Conservation (phyloP, 2,797 vertebrate species). For the Menidia menidia region DNA sequence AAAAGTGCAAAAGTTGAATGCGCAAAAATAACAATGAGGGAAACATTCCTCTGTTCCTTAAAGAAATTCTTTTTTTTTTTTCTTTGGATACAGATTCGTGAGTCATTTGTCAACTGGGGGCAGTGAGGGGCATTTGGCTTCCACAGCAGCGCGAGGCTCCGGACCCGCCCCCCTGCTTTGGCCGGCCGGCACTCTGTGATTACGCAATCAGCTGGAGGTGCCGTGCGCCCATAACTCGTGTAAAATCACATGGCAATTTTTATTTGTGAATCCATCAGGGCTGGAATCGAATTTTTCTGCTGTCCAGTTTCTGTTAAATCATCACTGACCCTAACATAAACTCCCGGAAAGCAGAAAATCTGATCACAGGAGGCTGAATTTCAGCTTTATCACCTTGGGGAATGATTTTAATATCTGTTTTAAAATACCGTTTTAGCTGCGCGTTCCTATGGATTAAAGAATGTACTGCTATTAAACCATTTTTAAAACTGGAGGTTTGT, state of each 20-base stretch:
- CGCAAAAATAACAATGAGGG: neutral
- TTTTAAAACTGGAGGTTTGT: too few species aligned
- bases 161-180: constrained; percentile 28
- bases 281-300: neutral
- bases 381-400: neutral
- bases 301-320: neutral
- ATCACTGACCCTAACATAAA: too few species aligned
- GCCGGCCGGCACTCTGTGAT: constrained; percentile 20
- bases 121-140: neutral
- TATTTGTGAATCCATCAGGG: neutral
- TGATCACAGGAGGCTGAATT: neutral
- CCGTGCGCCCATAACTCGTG: constrained; percentile 25
- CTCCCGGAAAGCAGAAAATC: neutral
- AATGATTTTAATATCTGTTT: neutral
- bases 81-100: neutral
- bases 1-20: neutral
- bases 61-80: neutral
- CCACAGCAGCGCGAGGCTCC: neutral
- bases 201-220: constrained; percentile 20
- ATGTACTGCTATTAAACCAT: too few species aligned
- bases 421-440: too few species aligned
- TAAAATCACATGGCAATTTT: constrained; percentile 8
- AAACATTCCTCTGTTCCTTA: neutral
- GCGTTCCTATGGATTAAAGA: too few species aligned
- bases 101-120: neutral